Base-by-base conservation (phyloP, 2,797 vertebrate genomes). In the Oreonectes daqikongensis region DNA sequence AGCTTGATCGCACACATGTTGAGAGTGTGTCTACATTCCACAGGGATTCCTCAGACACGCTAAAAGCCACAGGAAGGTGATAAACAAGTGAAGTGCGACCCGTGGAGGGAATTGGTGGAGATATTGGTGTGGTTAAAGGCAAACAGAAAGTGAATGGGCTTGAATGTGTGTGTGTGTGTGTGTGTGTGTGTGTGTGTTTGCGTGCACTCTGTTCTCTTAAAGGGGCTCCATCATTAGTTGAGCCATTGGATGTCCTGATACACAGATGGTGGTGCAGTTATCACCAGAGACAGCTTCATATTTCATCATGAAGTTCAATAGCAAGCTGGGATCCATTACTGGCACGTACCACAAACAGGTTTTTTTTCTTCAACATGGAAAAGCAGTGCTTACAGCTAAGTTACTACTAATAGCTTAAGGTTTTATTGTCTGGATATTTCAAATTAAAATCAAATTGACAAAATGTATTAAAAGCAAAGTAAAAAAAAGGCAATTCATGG, bases 221-320 rank as follows among this genome's bases (percentile, higher is more conserved):
- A 55, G 48, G 48, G 32, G n/a, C 32, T 17, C 72, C 68, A 26
- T 65, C 61, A 55, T 53, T 59, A 78, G 38, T 32, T 10, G 28
- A 65, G 59, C 35, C 40, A 38, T 44, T 55, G 50, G 67, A 61
- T 28, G n/a, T 32, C 55, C 68, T 40, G 50, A 26, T 42, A 72
- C 68, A 64, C 81, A 82, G 81, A 77, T 82, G 81, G 81, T 70
- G 59, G 28, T 80, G 72, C 28, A 15, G 35, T 69, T 32, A 73
- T 69, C 65, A 69, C 30, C 18, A 46, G 35, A 66, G 61, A 64
- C 40, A 38, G 69, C 38, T 59, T 67, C 64, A 72, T 78, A 78
- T 78, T 72, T 65, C 60, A 48, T 32, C 8, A 20, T 63, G 28
- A 24, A n/a, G 28, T 64, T 70, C 32, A 14, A 14, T 64, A 48